A percentile compares a stretch with the other conserved stretches of the same genome.
phyloP scores from a whole-genome alignment of 1,140 invertebrate genomes.

The Lordiphosa clarofinis region DNA sequence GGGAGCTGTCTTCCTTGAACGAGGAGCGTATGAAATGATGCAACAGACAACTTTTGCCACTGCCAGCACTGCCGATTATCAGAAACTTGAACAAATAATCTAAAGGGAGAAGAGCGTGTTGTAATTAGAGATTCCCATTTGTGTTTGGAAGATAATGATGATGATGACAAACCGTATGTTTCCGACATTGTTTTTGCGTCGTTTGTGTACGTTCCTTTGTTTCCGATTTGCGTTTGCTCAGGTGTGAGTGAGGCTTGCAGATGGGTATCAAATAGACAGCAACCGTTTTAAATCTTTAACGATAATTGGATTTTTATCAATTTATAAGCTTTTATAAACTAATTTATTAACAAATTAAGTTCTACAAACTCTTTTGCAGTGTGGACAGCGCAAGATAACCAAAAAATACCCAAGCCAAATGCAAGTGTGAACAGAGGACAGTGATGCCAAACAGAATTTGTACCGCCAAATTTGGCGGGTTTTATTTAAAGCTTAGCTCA shows the following conservation, averaged over 20 bases:
- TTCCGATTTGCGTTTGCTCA: not conserved
- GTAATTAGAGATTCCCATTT: slow-evolving; percentile 29
- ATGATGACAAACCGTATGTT: slow-evolving; percentile 70
- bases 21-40: slow-evolving; percentile 88
- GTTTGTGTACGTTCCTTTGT: slow-evolving; percentile 19
- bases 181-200: slow-evolving; percentile 73
- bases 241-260: not conserved
- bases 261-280: not conserved
- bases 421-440: no score
- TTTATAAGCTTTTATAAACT: not conserved
- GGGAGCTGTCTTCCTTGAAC: slow-evolving; percentile 90
- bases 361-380: no score
- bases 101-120: slow-evolving; percentile 49
- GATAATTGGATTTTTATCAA: no score
- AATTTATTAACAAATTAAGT: not conserved
- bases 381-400: no score
- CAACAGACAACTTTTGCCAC: slow-evolving; percentile 93
- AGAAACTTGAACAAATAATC: slow-evolving; percentile 93
- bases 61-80: slow-evolving; percentile 90
- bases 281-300: no score
- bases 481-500: no score
- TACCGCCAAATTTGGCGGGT: no score
- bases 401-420: no score
- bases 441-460: no score
- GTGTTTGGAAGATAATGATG: slow-evolving; percentile 12